phyloP scores from a whole-genome alignment of 2,113 vertebrate genomes.

The Motacilla alba region DNA sequence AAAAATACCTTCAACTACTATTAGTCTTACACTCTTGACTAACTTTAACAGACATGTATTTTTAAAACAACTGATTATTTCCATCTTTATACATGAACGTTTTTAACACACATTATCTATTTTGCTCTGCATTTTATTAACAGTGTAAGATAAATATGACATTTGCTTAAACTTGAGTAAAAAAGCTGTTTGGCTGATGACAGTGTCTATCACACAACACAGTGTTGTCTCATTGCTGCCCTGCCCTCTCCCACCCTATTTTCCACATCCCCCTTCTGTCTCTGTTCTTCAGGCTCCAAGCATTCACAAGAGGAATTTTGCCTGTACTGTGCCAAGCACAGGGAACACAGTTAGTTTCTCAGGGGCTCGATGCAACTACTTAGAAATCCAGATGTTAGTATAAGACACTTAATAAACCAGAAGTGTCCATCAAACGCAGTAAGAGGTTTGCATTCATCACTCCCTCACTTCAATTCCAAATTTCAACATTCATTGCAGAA shows the following conservation, averaged over 20 bases:
- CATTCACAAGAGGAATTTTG: background rate
- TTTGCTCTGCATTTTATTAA: background rate
- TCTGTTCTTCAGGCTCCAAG: background rate
- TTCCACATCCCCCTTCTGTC: background rate
- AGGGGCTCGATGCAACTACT: background rate
- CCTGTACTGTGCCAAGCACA: background rate
- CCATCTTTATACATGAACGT: background rate
- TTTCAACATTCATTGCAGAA: background rate
- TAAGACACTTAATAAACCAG: background rate
- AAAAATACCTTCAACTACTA: background rate
- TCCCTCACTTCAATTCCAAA: background rate
- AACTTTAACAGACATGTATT: background rate
- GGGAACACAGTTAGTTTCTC: background rate
- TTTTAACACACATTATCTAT: background rate
- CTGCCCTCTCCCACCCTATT: background rate
- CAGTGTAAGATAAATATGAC: background rate
- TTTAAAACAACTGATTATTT: background rate
- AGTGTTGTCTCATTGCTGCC: background rate
- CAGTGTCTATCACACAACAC: rapidly evolving
- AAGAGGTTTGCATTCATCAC: background rate
- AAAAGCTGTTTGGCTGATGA: background rate
- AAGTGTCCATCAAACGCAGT: background rate
- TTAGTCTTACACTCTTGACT: background rate
- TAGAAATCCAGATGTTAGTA: background rate
- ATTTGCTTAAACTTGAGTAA: background rate